These are phyloP conservation scores for Diarsia brunnea DNA, from an alignment of 2,888 invertebrate genomes.

Conservation along the genomic window DNA sequence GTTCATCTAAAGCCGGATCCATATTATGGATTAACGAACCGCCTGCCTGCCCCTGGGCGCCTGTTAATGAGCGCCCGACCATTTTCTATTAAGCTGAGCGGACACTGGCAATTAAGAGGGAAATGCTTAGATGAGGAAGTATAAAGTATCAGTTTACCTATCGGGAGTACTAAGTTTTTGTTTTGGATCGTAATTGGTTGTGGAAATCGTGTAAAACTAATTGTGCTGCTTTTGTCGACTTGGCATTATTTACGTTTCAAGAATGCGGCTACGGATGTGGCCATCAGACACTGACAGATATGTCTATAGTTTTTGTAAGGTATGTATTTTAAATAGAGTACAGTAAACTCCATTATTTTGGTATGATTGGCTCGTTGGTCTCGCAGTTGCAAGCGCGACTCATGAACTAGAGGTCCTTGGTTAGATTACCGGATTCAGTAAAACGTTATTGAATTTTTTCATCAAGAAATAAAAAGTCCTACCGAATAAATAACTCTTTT, in stretches of 20 bases:
- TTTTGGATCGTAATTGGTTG: constrained; percentile 20
- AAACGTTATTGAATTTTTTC: too few species aligned
- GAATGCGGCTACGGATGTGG: not conserved
- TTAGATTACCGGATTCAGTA: too few species aligned
- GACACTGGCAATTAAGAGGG: constrained; percentile 57
- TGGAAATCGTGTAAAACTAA: not conserved
- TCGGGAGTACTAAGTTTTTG: constrained; percentile 24
- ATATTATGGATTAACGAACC: constrained; percentile 57
- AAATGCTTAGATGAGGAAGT: constrained; percentile 46
- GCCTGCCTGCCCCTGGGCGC: constrained; percentile 1
- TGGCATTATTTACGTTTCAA: not conserved
- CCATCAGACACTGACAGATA: not conserved
- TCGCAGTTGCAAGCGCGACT: too few species aligned
- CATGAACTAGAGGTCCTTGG: too few species aligned
- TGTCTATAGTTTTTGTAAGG: not conserved
- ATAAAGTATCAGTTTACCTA: constrained; percentile 47
- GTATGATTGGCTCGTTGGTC: too few species aligned
- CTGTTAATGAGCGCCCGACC: constrained; percentile 55
- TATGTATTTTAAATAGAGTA: not conserved
- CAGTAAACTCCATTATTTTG: not conserved
- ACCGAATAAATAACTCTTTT: too few species aligned
- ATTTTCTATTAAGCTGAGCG: constrained; percentile 58
- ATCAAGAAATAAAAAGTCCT: too few species aligned
- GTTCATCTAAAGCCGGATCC: constrained; percentile 12
- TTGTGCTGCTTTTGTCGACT: not conserved